Evolutionary conservation across 2,797 vertebrate species (phyloP).

Genomic region (Allobates femoralis): DNA sequence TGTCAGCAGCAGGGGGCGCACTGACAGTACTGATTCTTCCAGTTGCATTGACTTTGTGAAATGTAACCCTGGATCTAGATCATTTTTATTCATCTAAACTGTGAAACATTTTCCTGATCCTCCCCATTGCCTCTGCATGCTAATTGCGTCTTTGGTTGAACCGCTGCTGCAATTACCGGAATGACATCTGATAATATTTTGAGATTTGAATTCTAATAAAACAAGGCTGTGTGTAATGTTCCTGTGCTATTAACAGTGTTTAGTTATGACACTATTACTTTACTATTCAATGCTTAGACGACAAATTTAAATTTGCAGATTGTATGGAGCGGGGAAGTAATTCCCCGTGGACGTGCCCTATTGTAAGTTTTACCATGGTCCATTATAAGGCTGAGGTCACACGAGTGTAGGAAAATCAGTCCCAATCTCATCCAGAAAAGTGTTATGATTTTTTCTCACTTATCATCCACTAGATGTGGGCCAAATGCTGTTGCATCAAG

Average conservation of each 20-base stretch:
- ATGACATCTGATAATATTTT: not conserved
- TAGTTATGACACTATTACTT: not conserved
- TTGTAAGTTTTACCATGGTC: too few relatives aligned
- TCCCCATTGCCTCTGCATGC: not conserved
- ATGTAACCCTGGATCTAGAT: not conserved
- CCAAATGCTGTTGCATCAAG: too few relatives aligned
- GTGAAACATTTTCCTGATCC: not conserved
- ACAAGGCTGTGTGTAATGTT: not conserved
- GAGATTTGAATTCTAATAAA: not conserved
- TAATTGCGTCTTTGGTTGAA: not conserved
- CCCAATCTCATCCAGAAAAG: too few relatives aligned
- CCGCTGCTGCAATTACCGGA: not conserved
- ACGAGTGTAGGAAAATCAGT: too few relatives aligned
- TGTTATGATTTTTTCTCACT: too few relatives aligned
- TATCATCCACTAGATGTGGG: too few relatives aligned
- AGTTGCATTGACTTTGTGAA: not conserved
- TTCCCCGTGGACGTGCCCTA: too few relatives aligned
- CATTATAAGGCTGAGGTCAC: too few relatives aligned
- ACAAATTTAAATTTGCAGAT: too few relatives aligned
- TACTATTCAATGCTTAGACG: too few relatives aligned
- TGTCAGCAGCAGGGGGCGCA: slow-evolving; percentile 39
- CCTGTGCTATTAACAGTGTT: not conserved
- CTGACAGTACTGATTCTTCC: not conserved
- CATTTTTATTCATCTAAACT: not conserved
- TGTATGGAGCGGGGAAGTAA: too few relatives aligned